These are phyloP conservation scores for Marmota monax DNA, from an alignment of 2,113 vertebrate species.

Conservation along the genomic window DNA sequence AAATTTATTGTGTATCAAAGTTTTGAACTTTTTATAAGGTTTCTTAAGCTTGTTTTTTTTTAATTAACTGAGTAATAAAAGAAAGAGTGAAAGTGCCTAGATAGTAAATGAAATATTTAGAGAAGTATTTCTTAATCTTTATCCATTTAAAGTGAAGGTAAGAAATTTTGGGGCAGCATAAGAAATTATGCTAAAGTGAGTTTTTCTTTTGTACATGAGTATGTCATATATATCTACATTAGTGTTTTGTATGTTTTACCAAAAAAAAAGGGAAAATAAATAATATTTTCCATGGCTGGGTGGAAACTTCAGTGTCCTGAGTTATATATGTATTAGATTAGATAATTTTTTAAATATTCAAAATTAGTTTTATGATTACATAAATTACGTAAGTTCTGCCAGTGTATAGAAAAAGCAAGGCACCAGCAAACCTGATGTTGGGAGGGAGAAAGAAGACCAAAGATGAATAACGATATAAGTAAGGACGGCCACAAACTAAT, in stretches of 20 bases:
- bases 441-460: background rate
- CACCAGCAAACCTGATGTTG: background rate
- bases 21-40: background rate
- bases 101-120: slow-evolving; percentile 12
- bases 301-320: background rate
- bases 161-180: background rate
- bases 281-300: background rate
- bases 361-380: background rate
- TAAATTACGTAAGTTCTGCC: background rate
- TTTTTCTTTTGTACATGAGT: background rate
- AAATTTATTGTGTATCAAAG: background rate
- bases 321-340: background rate
- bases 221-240: background rate
- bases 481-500: background rate
- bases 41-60: background rate
- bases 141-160: background rate
- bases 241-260: background rate
- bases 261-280: slow-evolving; percentile 32
- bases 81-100: background rate
- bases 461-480: background rate
- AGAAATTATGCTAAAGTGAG: background rate
- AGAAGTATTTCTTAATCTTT: slow-evolving; percentile 10
- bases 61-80: background rate
- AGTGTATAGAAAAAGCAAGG: background rate
- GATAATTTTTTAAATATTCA: slow-evolving; percentile 3